Conservation (phyloP, 2,113 vertebrate genomes). For the Larimichthys crocea region DNA sequence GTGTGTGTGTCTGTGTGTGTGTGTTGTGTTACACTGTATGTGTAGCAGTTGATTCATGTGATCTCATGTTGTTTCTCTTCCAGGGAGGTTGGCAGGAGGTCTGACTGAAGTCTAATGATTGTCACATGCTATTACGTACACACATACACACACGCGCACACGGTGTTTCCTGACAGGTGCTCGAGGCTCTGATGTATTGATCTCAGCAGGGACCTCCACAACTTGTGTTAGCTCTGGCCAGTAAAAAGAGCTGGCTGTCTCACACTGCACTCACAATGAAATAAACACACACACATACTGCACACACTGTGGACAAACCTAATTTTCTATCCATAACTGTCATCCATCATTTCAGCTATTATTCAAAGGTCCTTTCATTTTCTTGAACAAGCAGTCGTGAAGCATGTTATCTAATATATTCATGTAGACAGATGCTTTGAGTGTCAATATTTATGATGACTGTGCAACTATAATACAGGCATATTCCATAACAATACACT, state of each 20-base stretch:
- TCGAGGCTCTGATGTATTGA: conserved; percentile 69
- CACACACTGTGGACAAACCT: not conserved
- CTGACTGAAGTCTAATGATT: conserved; percentile 65
- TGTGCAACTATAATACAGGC: not conserved
- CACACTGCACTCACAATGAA: conserved; percentile 14
- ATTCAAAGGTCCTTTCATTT: not conserved
- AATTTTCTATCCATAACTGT: not conserved
- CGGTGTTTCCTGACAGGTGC: conserved; percentile 58
- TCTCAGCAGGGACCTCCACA: conserved; percentile 59
- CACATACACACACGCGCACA: conserved; percentile 14
- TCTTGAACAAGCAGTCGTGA: not conserved
- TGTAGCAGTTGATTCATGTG: conserved; percentile 57
- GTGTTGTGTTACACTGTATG: conserved; percentile 17
- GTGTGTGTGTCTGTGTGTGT: not conserved
- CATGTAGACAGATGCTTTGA: not conserved
- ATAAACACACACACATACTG: not conserved
- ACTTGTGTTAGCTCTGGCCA: conserved; percentile 40
- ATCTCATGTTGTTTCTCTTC: conserved; percentile 56
- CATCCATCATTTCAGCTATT: conserved; percentile 11
- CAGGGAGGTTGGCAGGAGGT: conserved; percentile 43
- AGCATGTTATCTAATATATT: not conserved
- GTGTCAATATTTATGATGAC: not conserved
- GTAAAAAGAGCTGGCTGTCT: conserved; percentile 27
- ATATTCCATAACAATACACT: not conserved
- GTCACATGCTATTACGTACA: conserved; percentile 58